Evolutionary conservation across 2,113 vertebrate species (phyloP).

Genomic region (Marcusenius ussheri): DNA sequence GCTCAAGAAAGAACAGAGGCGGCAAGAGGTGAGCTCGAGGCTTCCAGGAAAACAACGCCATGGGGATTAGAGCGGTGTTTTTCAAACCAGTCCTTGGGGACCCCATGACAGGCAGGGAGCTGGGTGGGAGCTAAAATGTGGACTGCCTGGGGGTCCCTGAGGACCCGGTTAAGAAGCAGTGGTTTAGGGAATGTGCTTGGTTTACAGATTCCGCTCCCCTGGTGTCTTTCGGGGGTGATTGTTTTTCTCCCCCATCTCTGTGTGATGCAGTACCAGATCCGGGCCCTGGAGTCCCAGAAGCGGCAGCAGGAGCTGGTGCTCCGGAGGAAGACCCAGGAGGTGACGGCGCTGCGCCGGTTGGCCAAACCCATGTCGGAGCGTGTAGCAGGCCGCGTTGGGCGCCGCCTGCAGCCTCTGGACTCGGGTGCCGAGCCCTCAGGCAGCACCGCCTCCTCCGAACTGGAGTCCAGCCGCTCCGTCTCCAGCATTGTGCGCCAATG

Average conservation of each 20-base stretch:
- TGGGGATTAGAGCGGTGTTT: not conserved
- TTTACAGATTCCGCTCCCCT: not conserved
- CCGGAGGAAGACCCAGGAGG: constrained; percentile 90
- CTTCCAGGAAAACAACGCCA: too few species aligned
- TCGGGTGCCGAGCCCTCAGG: constrained; percentile 78
- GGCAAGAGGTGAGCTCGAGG: constrained; percentile 67
- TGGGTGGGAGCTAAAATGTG: not conserved
- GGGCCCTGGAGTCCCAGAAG: constrained; percentile 90
- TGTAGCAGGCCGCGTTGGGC: constrained; percentile 64
- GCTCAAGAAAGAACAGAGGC: constrained; percentile 89
- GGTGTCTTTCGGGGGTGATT: not conserved
- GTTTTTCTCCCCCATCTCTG: not conserved
- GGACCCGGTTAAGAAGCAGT: not conserved
- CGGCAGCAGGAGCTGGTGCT: constrained; percentile 90
- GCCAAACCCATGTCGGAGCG: constrained; percentile 88
- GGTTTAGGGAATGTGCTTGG: not conserved
- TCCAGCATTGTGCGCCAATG: constrained; percentile 91
- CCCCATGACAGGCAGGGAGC: not conserved
- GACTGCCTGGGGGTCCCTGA: not conserved
- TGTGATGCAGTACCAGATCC: constrained; percentile 80
- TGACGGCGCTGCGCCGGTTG: constrained; percentile 80
- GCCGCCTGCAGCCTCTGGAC: constrained; percentile 61
- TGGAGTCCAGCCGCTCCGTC: constrained; percentile 70
- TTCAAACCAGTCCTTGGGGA: not conserved
- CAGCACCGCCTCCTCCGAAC: constrained; percentile 80